These are phyloP conservation scores for Polydesmus complanatus DNA, from an alignment of 2,888 invertebrate genomes.

Conservation along the genomic window DNA sequence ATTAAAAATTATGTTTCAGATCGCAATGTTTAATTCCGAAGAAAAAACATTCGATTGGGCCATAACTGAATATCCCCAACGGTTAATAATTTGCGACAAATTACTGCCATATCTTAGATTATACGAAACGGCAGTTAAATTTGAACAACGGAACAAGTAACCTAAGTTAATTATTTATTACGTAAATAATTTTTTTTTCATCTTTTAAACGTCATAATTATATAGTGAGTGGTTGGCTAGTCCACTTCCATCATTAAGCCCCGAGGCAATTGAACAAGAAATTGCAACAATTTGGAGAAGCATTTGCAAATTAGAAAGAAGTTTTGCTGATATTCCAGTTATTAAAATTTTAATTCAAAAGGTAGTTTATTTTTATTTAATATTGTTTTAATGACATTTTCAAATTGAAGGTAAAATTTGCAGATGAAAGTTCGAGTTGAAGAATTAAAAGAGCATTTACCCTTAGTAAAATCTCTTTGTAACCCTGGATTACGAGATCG, in stretches of 20 bases:
- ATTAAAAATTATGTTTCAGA: constrained; percentile 27
- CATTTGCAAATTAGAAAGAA: constrained; percentile 75
- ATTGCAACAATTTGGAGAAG: constrained; percentile 55
- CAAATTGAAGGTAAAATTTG: constrained; percentile 6
- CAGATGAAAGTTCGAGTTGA: constrained; percentile 58
- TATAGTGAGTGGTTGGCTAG: constrained; percentile 61
- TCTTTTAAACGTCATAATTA: neutral
- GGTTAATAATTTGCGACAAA: constrained; percentile 58
- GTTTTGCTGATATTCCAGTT: constrained; percentile 59
- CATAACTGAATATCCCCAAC: constrained; percentile 69
- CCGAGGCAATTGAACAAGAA: constrained; percentile 73
- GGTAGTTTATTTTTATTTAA: constrained; percentile 29
- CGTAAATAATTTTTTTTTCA: neutral
- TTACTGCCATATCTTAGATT: constrained; percentile 72
- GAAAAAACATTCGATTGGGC: constrained; percentile 80
- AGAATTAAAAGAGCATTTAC: constrained; percentile 63
- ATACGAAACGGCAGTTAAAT: constrained; percentile 78
- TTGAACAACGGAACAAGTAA: constrained; percentile 57
- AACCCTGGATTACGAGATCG: constrained; percentile 64
- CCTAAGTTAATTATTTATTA: constrained; percentile 5
- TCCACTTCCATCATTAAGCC: constrained; percentile 68
- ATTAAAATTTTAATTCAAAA: constrained; percentile 55
- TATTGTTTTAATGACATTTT: constrained; percentile 23
- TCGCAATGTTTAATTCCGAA: constrained; percentile 82
- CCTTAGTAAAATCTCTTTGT: constrained; percentile 81